Conservation (phyloP, 2,888 invertebrate species). For the Keiferia lycopersicella region DNA sequence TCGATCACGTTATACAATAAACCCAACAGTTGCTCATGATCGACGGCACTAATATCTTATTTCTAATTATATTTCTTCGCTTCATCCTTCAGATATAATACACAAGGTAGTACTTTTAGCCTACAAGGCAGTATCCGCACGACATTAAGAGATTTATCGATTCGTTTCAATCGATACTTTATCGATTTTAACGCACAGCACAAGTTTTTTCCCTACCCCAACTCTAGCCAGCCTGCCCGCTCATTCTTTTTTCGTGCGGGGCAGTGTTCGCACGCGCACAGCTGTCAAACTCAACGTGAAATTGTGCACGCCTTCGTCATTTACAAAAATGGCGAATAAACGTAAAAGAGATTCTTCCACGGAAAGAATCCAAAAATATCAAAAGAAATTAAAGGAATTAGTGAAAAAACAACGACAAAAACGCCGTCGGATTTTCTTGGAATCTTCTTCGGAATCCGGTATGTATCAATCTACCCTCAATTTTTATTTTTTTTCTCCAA, state of each 20-base stretch:
- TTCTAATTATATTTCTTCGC: neutral
- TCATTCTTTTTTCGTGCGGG: constrained; percentile 3
- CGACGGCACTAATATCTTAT: neutral
- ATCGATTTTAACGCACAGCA: neutral
- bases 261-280: constrained; percentile 5
- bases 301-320: neutral
- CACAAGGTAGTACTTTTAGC: neutral
- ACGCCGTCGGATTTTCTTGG: neutral
- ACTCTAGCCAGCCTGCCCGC: neutral
- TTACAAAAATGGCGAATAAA: neutral
- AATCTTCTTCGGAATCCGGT: neutral
- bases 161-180: neutral
- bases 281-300: neutral
- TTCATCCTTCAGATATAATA: neutral
- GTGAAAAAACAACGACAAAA: neutral
- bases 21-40: too few species aligned
- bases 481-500: neutral
- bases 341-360: neutral
- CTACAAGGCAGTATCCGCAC: neutral
- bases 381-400: neutral
- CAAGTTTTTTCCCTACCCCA: neutral
- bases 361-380: neutral
- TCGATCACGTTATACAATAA: neutral
- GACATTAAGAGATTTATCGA: neutral
- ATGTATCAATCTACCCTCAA: neutral